Percentiles rank a stretch among this genome's conserved stretches.
phyloP scores from a whole-genome alignment of 2,797 vertebrate species.

The Eospalax fontanierii region DNA sequence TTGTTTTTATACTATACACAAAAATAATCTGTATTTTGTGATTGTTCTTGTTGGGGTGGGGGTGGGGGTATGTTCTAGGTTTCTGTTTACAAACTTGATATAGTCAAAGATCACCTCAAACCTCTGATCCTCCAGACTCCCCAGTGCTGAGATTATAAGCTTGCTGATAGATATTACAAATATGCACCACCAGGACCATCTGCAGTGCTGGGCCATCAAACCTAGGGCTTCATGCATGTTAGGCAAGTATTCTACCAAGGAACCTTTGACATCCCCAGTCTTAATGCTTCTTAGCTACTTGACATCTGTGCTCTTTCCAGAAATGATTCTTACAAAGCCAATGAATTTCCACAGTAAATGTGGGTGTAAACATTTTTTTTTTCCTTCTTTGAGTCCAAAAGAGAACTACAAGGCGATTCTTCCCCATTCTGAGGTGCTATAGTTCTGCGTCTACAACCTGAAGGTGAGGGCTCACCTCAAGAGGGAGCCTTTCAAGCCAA shows the following conservation, averaged over 20 bases:
- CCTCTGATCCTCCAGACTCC: neutral
- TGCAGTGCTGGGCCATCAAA: neutral
- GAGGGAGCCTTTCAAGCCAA: neutral
- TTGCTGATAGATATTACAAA: neutral
- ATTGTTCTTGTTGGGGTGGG: neutral
- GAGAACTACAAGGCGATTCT: neutral
- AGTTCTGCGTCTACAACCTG: neutral
- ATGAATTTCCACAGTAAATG: conserved; percentile 42
- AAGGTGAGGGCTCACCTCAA: neutral
- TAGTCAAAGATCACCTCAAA: neutral
- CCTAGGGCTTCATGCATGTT: neutral
- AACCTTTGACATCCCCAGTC: neutral
- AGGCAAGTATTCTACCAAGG: neutral
- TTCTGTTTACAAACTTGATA: neutral
- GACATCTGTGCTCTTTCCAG: neutral
- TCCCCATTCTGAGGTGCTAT: neutral
- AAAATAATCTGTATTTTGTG: neutral
- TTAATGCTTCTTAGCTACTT: neutral
- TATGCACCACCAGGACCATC: neutral
- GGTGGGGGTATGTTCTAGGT: too few species aligned
- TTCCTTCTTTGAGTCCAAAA: neutral
- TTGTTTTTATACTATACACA: too few species aligned
- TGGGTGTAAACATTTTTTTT: neutral
- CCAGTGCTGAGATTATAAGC: neutral
- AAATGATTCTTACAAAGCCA: neutral